These are phyloP conservation scores for Coleophora deauratella DNA, from an alignment of 2,888 invertebrate genomes.

Conservation along the genomic window DNA sequence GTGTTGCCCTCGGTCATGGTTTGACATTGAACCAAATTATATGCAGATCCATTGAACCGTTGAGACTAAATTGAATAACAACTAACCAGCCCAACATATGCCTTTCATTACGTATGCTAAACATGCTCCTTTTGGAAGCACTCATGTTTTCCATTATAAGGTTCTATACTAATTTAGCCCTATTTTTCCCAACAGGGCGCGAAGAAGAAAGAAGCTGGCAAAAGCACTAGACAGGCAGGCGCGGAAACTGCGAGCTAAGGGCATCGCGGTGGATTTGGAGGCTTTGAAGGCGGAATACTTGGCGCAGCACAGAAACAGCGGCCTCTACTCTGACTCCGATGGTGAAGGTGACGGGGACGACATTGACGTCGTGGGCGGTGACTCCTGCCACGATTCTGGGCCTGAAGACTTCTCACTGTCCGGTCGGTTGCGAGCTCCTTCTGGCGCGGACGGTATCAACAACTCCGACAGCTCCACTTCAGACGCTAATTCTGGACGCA, in stretches of 20 bases:
- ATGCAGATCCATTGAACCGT: too few species aligned
- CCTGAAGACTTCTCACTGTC: slow-evolving; percentile 78
- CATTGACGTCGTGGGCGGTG: slow-evolving; percentile 90
- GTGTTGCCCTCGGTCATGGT: too few species aligned
- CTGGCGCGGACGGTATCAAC: slow-evolving; percentile 73
- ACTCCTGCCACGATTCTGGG: slow-evolving; percentile 80
- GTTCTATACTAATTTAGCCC: slow-evolving; percentile 71
- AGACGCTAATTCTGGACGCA: slow-evolving; percentile 59
- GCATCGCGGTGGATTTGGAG: slow-evolving; percentile 90
- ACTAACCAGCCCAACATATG: too few species aligned
- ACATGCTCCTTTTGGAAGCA: too few species aligned
- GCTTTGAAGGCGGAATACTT: slow-evolving; percentile 90
- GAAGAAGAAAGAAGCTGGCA: slow-evolving; percentile 91
- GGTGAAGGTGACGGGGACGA: slow-evolving; percentile 78
- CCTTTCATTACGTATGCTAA: too few species aligned
- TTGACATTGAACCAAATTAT: background rate
- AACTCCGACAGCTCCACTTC: slow-evolving; percentile 74
- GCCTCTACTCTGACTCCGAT: slow-evolving; percentile 75
- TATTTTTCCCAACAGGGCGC: slow-evolving; percentile 77
- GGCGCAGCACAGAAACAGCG: slow-evolving; percentile 80
- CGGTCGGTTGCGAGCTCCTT: slow-evolving; percentile 73
- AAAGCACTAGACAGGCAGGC: slow-evolving; percentile 95
- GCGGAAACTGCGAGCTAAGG: slow-evolving; percentile 91
- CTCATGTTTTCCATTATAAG: slow-evolving; percentile 17
- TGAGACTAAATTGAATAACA: too few species aligned